A percentile compares a stretch with the other conserved stretches of the same genome.
Evolutionary conservation across 2,888 invertebrate species (phyloP).

Genomic region (Pollenia amentaria): DNA sequence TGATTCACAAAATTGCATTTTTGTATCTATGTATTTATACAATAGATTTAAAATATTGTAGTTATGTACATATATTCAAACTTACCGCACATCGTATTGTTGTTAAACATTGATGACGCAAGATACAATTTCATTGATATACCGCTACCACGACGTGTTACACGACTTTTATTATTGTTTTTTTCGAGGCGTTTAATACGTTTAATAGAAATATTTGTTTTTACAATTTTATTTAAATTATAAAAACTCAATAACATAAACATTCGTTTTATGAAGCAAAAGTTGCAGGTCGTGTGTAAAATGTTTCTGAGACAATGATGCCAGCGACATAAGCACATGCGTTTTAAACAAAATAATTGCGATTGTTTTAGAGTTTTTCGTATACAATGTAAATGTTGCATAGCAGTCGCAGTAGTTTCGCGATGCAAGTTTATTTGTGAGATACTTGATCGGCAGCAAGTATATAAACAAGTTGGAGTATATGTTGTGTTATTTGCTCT

Average conservation of each 20-base stretch:
- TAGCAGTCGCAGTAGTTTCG: conserved; percentile 58
- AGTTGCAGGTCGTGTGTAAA: neutral
- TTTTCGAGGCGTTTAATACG: conserved; percentile 35
- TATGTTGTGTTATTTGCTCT: conserved; percentile 48
- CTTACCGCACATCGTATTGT: conserved; percentile 80
- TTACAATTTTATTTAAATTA: conserved; percentile 1
- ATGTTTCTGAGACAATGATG: conserved; percentile 51
- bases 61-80: conserved; percentile 1
- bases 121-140: conserved; percentile 72
- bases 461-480: conserved; percentile 24
- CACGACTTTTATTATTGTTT: conserved; percentile 1
- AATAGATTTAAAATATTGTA: neutral
- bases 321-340: conserved; percentile 51
- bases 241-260: conserved; percentile 39
- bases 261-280: conserved; percentile 51
- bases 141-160: conserved; percentile 69
- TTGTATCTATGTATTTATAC: too few species aligned
- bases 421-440: conserved; percentile 16
- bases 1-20: too few species aligned
- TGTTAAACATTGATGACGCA: conserved; percentile 72
- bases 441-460: conserved; percentile 4
- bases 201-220: conserved; percentile 43
- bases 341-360: conserved; percentile 45
- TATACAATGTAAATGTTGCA: conserved; percentile 63
- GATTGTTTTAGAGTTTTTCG: conserved; percentile 54